Conservation (phyloP, 2,888 invertebrate species). For the Linnaemya tessellans region DNA sequence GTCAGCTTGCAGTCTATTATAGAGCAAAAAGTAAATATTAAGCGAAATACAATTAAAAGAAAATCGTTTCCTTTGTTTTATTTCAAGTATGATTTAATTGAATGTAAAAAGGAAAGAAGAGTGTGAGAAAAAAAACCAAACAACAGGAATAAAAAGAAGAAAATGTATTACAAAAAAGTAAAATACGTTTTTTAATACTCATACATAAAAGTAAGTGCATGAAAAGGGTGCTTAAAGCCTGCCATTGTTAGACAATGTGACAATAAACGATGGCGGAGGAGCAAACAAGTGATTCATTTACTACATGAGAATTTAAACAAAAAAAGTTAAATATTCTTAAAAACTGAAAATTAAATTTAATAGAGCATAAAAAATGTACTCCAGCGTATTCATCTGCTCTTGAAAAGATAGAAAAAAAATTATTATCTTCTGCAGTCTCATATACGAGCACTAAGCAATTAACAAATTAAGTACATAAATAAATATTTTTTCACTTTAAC, state of each 20-base stretch:
- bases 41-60: constrained; percentile 23
- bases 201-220: constrained; percentile 18
- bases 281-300: neutral
- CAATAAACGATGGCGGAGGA: neutral
- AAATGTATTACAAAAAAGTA: neutral
- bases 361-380: neutral
- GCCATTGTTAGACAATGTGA: constrained; percentile 18
- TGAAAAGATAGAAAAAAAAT: neutral
- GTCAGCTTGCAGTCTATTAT: neutral
- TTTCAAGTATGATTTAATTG: constrained; percentile 13
- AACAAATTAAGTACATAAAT: neutral
- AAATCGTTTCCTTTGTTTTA: constrained; percentile 2
- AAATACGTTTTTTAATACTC: constrained; percentile 5
- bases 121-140: neutral
- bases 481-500: neutral
- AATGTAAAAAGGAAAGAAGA: neutral
- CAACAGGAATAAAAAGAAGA: neutral
- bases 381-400: neutral
- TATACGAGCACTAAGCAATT: neutral
- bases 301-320: neutral
- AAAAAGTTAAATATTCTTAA: neutral
- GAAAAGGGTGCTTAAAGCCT: constrained; percentile 21
- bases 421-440: neutral
- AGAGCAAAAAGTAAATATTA: neutral
- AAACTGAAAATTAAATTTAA: neutral